Evolutionary conservation across 1,140 invertebrate species (phyloP), one percentile per base, ranked within the genome.

Genomic region (Pseudomyrmex concolor): DNA sequence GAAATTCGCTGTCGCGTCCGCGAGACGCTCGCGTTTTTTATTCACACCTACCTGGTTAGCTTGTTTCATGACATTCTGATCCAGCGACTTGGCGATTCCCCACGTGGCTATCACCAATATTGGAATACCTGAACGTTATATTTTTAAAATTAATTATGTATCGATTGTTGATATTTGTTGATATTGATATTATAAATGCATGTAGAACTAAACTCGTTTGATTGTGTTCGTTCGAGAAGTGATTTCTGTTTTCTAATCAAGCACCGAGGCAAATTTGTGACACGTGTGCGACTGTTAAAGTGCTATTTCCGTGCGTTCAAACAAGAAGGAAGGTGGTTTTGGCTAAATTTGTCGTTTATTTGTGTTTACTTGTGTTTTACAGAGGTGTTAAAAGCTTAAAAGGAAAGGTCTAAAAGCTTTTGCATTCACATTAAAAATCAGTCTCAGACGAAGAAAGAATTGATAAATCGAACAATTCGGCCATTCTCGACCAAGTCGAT

Each of bases 31-130:
- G 48, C 19, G 43, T 80, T 80, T 80, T 80, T 71, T 67, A 55
- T 74, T 64, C 67, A 85, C 90, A 94, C 94, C 94, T 86, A 94
- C 94, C 94, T 86, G 94, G 55, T 94, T 91, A 25, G 93, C 92
- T 12, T 94, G 92, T 10, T 54, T 94, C 92, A 19, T 91, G 85
- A 70, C 66, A 55, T 71, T 71, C 19, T 91, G 88, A 84, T 89
- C 91, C 43, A 91, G n/a, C 1, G 86, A 95, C 83, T 96, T 96
- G 10, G 95, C 95, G 84, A 97, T 95, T 51, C 95, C 95, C 97
- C 97, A 97, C 76, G 95, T 91, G 12, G 95, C 93, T 62, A 97
- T 95, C 77, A 97, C 96, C 19, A 96, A 66, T 0, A 96, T 94
- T n/a, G 97, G 97, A 64, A 96, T 94, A 85, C 97, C 97, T 97